Conservation (phyloP, 2,797 vertebrate genomes). For the Xerus rutilus region DNA sequence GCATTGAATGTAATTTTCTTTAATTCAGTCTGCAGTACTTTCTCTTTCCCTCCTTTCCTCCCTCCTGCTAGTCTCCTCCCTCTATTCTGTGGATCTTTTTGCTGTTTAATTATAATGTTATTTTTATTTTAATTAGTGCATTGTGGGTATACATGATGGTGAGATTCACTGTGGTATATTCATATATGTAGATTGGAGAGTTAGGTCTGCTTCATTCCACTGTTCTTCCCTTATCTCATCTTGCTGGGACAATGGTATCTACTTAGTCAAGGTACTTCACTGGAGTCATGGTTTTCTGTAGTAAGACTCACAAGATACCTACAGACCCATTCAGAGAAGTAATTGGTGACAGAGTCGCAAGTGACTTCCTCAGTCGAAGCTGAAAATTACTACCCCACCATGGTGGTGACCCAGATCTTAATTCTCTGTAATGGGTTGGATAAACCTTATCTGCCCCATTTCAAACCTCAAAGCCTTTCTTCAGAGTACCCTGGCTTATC, state of each 20-base stretch:
- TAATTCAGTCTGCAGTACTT: too few relatives aligned
- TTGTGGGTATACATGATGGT: too few relatives aligned
- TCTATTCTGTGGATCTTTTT: too few relatives aligned
- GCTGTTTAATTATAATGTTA: too few relatives aligned
- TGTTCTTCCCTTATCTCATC: not conserved
- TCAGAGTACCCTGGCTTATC: not conserved
- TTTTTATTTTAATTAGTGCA: too few relatives aligned
- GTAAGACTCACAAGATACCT: not conserved
- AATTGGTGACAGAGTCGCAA: not conserved
- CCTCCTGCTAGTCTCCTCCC: too few relatives aligned
- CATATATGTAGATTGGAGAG: too few relatives aligned
- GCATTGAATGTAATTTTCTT: too few relatives aligned
- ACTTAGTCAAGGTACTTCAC: not conserved
- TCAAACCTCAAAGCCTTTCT: not conserved
- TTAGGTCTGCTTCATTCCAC: too few relatives aligned
- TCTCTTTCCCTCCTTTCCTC: too few relatives aligned
- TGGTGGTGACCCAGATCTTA: not conserved
- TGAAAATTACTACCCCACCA: not conserved
- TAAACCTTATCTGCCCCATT: not conserved
- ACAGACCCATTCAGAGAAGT: not conserved
- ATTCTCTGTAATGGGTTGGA: not conserved
- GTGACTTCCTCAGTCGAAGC: not conserved
- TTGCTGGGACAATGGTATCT: not conserved
- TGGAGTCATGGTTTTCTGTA: not conserved
- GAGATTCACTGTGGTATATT: too few relatives aligned